Evolutionary conservation across 1,140 invertebrate species (phyloP), one percentile per base, ranked within the genome.

Genomic region (fruit fly (Drosophila melanogaster)): DNA sequence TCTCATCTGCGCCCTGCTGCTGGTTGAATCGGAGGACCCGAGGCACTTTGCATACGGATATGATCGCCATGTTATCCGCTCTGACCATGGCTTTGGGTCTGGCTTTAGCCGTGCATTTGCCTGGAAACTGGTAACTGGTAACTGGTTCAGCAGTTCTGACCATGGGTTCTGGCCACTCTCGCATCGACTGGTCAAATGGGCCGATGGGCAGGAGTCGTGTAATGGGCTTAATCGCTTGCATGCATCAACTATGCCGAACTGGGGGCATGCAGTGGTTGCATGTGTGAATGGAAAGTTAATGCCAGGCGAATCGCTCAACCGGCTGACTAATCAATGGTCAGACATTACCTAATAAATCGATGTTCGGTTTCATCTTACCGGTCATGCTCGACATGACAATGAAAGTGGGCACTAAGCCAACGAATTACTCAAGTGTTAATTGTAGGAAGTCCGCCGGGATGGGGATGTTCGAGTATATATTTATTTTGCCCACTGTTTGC

Each of bases 21-120:
- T 57, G 40, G 47, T 12, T 11, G 37, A 59, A 57, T 62, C 77
- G 33, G 61, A 75, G 40, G 24, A 75, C 66, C 72, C 66, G 49
- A 26, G 64, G 77, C 66, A 72, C 40, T 77, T 79, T 84, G 75
- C 60, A 84, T 76, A 71, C 61, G 65, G 79, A 83, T 84, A 71
- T 59, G 61, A 76, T 83, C 57, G 49, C 43, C 76, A 55, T 78
- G 79, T 83, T 79, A 83, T 84, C 60, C 64, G 76, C 53, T 53
- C 38, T 66, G 51, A 67, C 58, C 55, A 54, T 64, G 38, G 49
- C 44, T 50, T 62, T 73, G 51, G 49, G 43, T 54, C 41, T 35
- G 44, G 56, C 30, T 53, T 22, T 19, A 17, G 33, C 10, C 40
- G 38, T 55, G 15, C 53, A 37, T 46, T 40, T 54, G n/a, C 46